Percentiles rank a stretch among this genome's conserved stretches.
phyloP scores from a whole-genome alignment of 2,113 vertebrate genomes.

The Mormoops blainvillei region DNA sequence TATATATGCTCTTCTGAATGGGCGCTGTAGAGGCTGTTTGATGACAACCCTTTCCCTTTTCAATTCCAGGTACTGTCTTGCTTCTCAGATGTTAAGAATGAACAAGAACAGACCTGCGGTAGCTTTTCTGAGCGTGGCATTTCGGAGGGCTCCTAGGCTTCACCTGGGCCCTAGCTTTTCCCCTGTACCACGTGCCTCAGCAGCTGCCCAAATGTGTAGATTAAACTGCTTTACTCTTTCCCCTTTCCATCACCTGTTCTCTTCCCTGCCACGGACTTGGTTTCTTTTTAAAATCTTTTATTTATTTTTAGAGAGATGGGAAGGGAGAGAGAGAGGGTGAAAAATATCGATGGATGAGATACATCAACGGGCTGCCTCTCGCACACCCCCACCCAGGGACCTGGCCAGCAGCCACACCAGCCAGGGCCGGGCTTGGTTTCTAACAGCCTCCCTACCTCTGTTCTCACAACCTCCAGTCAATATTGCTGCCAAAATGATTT shows the following conservation, averaged over 20 bases:
- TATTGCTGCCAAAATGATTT: background rate
- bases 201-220: background rate
- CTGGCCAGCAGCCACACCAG: too few species aligned
- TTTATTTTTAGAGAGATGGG: too few species aligned
- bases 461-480: background rate
- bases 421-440: background rate
- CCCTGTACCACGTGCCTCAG: background rate
- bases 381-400: too few species aligned
- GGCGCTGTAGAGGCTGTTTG: background rate
- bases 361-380: too few species aligned
- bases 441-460: background rate
- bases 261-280: background rate
- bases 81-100: background rate
- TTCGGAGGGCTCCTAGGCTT: too few species aligned
- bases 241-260: background rate
- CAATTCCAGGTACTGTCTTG: background rate
- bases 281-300: background rate
- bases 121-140: background rate
- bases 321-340: too few species aligned
- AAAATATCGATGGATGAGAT: too few species aligned
- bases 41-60: background rate
- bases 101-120: background rate
- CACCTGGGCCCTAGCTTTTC: background rate
- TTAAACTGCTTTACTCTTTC: background rate
- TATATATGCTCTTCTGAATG: background rate